Conservation (phyloP, 1,140 invertebrate genomes). For the Drosophila pandora region DNA sequence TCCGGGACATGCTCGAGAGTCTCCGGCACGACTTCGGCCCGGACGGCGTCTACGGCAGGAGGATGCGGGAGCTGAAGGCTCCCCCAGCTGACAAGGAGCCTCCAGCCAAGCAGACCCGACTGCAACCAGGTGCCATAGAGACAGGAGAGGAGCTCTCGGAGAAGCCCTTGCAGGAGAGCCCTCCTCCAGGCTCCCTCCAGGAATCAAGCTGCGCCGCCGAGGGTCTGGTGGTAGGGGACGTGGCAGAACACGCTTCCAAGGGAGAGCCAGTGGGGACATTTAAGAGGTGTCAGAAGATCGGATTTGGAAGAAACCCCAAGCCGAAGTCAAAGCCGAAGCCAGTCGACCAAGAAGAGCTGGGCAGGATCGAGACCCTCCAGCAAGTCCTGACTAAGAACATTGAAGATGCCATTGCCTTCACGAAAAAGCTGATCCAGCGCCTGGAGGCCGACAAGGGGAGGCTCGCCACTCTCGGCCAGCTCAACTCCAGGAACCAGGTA, state of each 20-base stretch:
- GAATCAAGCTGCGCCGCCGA: too few relatives aligned
- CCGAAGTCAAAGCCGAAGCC: background rate
- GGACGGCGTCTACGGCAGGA: background rate
- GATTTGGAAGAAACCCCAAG: too few relatives aligned
- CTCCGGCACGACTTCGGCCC: background rate
- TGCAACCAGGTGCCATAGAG: too few relatives aligned
- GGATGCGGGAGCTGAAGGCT: background rate
- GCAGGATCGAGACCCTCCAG: background rate
- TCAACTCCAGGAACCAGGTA: background rate
- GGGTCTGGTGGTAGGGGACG: too few relatives aligned
- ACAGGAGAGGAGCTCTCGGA: too few relatives aligned
- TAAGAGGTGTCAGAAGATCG: too few relatives aligned
- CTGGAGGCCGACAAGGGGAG: background rate
- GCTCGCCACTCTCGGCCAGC: background rate
- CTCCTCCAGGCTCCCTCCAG: too few relatives aligned
- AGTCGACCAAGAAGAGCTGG: background rate
- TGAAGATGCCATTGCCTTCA: background rate
- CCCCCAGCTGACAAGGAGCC: too few relatives aligned
- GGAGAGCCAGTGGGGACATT: too few relatives aligned
- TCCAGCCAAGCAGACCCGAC: too few relatives aligned
- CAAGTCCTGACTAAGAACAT: background rate
- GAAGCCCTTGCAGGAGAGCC: too few relatives aligned
- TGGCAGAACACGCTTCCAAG: too few relatives aligned
- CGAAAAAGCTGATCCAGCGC: background rate
- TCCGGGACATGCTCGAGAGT: background rate